Evolutionary conservation across 2,888 invertebrate genomes (phyloP).

Genomic region (Asteroscopus sphinx): DNA sequence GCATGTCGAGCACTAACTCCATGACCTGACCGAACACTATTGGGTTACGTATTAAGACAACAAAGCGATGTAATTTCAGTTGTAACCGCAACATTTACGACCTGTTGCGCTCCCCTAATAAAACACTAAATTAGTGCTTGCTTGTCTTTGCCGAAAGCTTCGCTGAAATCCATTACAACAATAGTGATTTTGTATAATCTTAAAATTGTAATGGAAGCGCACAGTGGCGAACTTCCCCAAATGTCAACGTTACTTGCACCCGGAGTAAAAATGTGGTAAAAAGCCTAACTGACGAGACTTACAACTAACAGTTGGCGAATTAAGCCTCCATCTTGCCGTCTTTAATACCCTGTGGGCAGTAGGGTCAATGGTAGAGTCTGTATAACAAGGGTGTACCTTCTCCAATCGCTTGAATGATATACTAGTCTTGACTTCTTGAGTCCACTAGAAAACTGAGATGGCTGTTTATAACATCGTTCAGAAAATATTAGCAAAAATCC

Average conservation of each 20-base stretch:
- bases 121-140: constrained; percentile 44
- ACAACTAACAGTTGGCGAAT: not conserved
- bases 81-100: constrained; percentile 79
- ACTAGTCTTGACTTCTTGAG: too few species aligned
- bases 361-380: too few species aligned
- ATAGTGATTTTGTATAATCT: constrained; percentile 27
- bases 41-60: constrained; percentile 77
- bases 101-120: constrained; percentile 68
- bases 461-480: too few species aligned
- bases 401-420: too few species aligned
- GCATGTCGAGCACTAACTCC: constrained; percentile 31
- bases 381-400: too few species aligned
- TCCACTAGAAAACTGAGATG: too few species aligned
- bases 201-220: constrained; percentile 12
- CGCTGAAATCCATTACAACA: constrained; percentile 26
- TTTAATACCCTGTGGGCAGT: too few species aligned
- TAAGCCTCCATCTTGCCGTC: not conserved
- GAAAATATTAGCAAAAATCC: not conserved
- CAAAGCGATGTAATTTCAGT: constrained; percentile 82
- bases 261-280: too few species aligned
- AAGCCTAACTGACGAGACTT: not conserved
- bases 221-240: constrained; percentile 3
- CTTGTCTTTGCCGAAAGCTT: constrained; percentile 32
- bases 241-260: constrained; percentile 1
- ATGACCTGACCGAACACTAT: constrained; percentile 66